Percentiles rank a stretch among this genome's conserved stretches.
Evolutionary conservation across 1,140 invertebrate genomes (phyloP).

Genomic region (Lepidostoma basale): DNA sequence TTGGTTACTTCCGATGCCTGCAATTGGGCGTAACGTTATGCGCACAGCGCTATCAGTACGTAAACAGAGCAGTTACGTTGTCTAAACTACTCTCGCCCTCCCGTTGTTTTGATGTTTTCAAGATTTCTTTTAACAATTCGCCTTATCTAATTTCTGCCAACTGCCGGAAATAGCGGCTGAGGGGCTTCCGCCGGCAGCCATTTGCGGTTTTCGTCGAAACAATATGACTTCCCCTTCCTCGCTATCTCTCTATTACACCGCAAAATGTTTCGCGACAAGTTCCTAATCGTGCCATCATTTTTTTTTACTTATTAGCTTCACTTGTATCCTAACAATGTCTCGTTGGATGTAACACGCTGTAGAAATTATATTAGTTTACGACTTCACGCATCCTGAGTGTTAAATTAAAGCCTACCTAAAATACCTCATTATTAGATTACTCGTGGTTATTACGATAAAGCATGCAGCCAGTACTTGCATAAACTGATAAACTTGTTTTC

Average conservation of each 20-base stretch:
- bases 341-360: too few relatives aligned
- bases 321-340: too few relatives aligned
- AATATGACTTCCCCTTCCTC: conserved; percentile 13
- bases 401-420: too few relatives aligned
- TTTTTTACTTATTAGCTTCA: too few relatives aligned
- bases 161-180: conserved; percentile 26
- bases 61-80: background rate
- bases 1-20: too few relatives aligned
- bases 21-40: too few relatives aligned
- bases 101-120: conserved; percentile 10
- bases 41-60: too few relatives aligned
- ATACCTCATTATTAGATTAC: too few relatives aligned
- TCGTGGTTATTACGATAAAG: too few relatives aligned
- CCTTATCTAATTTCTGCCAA: conserved; percentile 25
- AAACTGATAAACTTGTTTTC: background rate
- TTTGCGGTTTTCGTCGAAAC: conserved; percentile 37
- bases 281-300: background rate
- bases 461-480: too few relatives aligned
- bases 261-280: conserved; percentile 15
- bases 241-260: conserved; percentile 6
- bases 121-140: conserved; percentile 15
- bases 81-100: background rate
- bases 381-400: too few relatives aligned
- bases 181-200: conserved; percentile 26
- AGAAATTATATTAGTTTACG: too few relatives aligned